Base-by-base conservation (phyloP, 2,888 invertebrate genomes). In the Pseudococcus longispinus region DNA sequence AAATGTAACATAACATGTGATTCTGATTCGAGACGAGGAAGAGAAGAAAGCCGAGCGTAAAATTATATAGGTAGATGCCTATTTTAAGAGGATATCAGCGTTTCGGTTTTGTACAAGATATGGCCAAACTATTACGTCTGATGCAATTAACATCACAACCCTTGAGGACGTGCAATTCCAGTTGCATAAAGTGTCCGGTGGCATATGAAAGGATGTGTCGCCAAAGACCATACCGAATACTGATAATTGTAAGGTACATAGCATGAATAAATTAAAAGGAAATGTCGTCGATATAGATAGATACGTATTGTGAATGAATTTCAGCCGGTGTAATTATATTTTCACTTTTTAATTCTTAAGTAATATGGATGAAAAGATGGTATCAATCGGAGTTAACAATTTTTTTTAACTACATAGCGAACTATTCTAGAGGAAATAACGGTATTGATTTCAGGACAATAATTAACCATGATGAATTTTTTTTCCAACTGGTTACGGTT, bases 261-360 rank as follows among this genome's bases (percentile, higher is more conserved):
- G 2, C 8, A 37, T 37, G 29, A 70, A 70, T 29, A 70, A 26
- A 70, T 77, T 77, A 23, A 42, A 9, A 80, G 77, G 77, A 80
- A 80, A 42, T 42, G 77, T 80, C 20, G 42, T 37, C 42, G 77
- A 42, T 32, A 60, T 11, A 60, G 20, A 23, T n/a, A 37, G 29
- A n/a, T 37, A 15, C 37, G 0, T 37, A 37, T 37, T 37, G 37
- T 55, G n/a, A 5, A 37, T 77, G 13, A 77, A 15, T 80, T 80
- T 80, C 37, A 37, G 37, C 4, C 18, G 20, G 42, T 80, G 23
- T 80, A 80, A 80, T 80, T 80, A 80, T 77, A 77, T 37, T 80
- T 80, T 80, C 77, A 80, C 77, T 80, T 80, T 80, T 37, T 80
- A 37, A 37, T 42, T 74, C 29, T 32, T 80, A 80, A 42, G 77